Conservation (phyloP, 2,113 vertebrate species). For the Percina caprodes region DNA sequence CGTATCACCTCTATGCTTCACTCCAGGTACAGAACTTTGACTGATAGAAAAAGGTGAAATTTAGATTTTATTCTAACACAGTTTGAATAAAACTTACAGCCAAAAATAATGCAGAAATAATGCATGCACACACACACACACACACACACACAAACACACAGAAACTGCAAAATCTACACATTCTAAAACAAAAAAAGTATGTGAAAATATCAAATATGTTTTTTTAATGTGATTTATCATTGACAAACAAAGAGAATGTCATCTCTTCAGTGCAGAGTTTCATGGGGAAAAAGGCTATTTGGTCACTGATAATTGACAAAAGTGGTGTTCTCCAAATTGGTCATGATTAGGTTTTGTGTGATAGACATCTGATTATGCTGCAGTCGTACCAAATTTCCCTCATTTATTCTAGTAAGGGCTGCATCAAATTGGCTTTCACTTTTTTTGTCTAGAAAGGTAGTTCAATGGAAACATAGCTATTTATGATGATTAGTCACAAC, state of each 20-base stretch:
- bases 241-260: neutral
- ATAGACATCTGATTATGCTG: neutral
- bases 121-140: neutral
- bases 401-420: neutral
- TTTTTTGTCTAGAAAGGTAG: too few relatives aligned
- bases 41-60: neutral
- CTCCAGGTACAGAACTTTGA: neutral
- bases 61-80: neutral
- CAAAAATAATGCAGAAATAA: neutral
- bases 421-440: neutral
- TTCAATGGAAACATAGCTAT: neutral
- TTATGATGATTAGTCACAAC: neutral
- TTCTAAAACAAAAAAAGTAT: too few relatives aligned
- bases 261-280: neutral
- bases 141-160: too few relatives aligned
- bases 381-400: neutral
- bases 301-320: neutral
- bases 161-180: too few relatives aligned
- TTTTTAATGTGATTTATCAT: neutral
- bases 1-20: too few relatives aligned
- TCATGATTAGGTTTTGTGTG: neutral
- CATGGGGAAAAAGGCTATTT: neutral
- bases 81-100: neutral
- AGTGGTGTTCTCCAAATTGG: neutral
- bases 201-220: neutral